These are phyloP conservation scores for Chamaea fasciata DNA, from an alignment of 2,113 vertebrate genomes.

Conservation along the genomic window DNA sequence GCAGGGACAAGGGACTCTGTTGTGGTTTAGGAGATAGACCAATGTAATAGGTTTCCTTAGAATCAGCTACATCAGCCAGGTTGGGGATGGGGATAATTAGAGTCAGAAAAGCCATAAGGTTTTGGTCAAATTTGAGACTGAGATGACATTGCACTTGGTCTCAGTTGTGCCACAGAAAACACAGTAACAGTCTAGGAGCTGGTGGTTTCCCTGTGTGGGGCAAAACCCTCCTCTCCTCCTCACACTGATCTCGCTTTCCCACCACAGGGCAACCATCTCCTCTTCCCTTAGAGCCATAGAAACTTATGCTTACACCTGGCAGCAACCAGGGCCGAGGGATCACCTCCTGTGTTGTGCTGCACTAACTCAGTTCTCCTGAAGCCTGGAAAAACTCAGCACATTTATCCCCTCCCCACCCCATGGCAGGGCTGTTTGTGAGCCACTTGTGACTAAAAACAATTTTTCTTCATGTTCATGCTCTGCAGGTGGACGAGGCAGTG, in stretches of 20 bases:
- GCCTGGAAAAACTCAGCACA: background rate
- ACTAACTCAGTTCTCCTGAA: background rate
- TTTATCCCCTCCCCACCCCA: background rate
- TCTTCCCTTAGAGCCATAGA: background rate
- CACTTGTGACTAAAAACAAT: background rate
- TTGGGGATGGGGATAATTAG: background rate
- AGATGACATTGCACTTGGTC: background rate
- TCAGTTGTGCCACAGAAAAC: background rate
- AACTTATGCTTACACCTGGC: background rate
- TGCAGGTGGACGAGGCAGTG: background rate
- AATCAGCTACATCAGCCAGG: background rate
- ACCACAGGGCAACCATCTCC: background rate
- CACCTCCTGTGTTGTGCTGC: background rate
- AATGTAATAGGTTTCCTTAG: background rate
- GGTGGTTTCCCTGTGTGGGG: background rate
- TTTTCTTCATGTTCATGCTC: background rate
- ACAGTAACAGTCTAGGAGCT: background rate
- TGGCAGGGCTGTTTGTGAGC: background rate
- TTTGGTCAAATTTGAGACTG: background rate
- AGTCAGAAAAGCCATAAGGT: background rate
- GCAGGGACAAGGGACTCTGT: background rate
- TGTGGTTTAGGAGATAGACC: background rate
- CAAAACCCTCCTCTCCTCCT: background rate
- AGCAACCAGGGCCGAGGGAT: background rate
- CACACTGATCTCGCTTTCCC: background rate